phyloP scores from a whole-genome alignment of 2,113 vertebrate species.

The Albula glossodonta region DNA sequence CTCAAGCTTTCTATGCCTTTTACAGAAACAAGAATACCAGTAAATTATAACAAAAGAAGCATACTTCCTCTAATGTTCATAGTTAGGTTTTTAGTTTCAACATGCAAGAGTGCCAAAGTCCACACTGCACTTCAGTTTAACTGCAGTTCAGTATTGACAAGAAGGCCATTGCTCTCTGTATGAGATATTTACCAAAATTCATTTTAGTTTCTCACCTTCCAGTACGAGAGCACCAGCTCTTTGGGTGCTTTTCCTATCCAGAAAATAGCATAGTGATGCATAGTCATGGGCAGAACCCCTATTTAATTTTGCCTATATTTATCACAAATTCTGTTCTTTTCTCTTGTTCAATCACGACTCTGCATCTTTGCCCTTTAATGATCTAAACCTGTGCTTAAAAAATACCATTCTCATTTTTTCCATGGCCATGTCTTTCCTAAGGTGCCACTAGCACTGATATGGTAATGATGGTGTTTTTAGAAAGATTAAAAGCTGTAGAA shows the following conservation, averaged over 20 bases:
- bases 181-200: not conserved
- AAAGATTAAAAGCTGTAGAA: too few relatives aligned
- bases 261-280: not conserved
- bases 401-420: too few relatives aligned
- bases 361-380: not conserved
- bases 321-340: not conserved
- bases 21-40: too few relatives aligned
- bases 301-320: not conserved
- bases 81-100: not conserved
- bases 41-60: too few relatives aligned
- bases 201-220: not conserved
- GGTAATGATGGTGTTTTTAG: too few relatives aligned
- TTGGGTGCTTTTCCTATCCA: too few relatives aligned
- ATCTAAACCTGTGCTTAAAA: not conserved
- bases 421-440: too few relatives aligned
- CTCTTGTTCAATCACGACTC: not conserved
- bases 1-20: too few relatives aligned
- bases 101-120: not conserved
- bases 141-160: not conserved
- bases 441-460: too few relatives aligned
- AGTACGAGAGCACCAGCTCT: not conserved
- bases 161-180: too few relatives aligned
- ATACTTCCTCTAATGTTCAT: not conserved
- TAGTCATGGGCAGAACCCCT: not conserved
- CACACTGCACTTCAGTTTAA: not conserved